These are phyloP conservation scores for Zenarchopterus dispar DNA, from an alignment of 2,797 vertebrate species.

Conservation along the genomic window DNA sequence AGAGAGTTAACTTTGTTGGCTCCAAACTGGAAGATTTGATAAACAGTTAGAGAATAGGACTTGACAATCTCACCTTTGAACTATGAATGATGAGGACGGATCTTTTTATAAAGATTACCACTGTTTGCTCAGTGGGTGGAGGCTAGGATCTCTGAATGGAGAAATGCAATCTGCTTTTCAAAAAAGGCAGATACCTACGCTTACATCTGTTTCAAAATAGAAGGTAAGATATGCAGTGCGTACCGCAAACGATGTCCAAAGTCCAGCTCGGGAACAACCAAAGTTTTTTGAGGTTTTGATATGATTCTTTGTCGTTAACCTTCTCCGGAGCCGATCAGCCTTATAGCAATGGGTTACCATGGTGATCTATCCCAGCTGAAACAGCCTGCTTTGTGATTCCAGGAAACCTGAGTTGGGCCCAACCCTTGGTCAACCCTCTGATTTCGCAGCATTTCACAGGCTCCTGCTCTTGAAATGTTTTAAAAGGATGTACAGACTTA, in stretches of 20 bases:
- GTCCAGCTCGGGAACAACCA: not conserved
- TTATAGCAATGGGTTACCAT: not conserved
- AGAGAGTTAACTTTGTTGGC: not conserved
- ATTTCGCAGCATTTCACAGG: not conserved
- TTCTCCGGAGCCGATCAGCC: not conserved
- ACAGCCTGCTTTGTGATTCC: not conserved
- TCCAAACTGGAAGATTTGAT: conserved; percentile 36
- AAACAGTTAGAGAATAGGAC: conserved; percentile 33
- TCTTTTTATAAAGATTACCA: conserved; percentile 71
- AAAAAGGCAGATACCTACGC: conserved; percentile 47
- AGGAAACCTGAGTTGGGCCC: not conserved
- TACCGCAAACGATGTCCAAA: not conserved
- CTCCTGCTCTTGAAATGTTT: conserved; percentile 7
- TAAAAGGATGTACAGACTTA: conserved; percentile 11
- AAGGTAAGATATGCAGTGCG: not conserved
- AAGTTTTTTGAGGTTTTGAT: not conserved
- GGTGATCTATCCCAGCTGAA: not conserved
- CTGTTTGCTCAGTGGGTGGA: conserved; percentile 71
- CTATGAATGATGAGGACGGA: conserved; percentile 69
- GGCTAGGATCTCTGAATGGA: conserved; percentile 53
- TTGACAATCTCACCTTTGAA: conserved; percentile 77
- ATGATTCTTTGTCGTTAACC: not conserved
- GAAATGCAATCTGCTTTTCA: conserved; percentile 45
- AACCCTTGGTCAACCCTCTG: not conserved
- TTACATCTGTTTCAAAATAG: conserved; percentile 18